Conservation (phyloP, 2,888 invertebrate genomes). For the Xestia xanthographa region DNA sequence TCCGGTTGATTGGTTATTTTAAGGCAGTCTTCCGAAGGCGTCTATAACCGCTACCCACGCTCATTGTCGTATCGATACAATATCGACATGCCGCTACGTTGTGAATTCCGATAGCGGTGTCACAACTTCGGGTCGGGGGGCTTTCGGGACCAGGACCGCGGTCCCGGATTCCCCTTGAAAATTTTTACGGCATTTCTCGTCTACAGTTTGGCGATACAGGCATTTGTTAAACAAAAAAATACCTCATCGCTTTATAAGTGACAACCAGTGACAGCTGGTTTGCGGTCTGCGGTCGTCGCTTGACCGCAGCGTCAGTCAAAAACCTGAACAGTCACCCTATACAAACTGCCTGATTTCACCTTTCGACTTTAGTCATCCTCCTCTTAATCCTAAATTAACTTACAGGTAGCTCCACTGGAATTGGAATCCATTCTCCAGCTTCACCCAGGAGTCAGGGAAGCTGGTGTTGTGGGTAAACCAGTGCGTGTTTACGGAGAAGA, state of each 20-base stretch:
- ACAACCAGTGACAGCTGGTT: neutral
- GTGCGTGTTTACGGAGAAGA: constrained; percentile 92
- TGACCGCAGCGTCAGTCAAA: neutral
- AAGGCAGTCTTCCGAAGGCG: neutral
- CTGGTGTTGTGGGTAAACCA: constrained; percentile 94
- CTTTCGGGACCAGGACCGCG: too few species aligned
- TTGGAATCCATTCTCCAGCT: constrained; percentile 94
- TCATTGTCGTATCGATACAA: neutral
- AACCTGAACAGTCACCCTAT: neutral
- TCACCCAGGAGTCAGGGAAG: constrained; percentile 93
- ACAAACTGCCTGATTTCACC: neutral
- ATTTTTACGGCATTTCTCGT: neutral
- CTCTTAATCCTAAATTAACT: neutral
- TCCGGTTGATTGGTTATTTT: neutral
- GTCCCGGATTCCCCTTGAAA: too few species aligned
- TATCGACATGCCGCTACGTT: neutral
- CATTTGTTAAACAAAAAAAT: neutral
- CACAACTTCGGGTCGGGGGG: neutral
- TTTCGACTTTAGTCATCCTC: neutral
- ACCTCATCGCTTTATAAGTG: neutral
- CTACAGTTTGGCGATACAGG: neutral
- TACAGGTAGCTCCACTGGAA: constrained; percentile 94
- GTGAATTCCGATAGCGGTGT: neutral
- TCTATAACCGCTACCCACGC: neutral
- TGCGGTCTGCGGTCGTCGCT: neutral